Evolutionary conservation across 2,888 invertebrate species (phyloP).

Genomic region (Drosophila barbarae): DNA sequence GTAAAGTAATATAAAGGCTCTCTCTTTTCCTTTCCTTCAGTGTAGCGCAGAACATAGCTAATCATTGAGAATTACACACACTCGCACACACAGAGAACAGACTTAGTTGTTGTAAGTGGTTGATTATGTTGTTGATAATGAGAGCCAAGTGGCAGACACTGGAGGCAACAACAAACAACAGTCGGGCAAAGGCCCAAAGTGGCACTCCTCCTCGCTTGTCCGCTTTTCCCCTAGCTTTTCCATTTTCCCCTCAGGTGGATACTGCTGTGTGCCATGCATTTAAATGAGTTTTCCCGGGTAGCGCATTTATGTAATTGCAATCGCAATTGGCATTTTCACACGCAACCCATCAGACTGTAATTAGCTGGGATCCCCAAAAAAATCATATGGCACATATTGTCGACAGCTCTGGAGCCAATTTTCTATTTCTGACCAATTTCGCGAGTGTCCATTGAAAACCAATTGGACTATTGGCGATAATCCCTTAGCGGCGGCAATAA

Average conservation of each 20-base stretch:
- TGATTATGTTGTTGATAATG: conserved; percentile 70
- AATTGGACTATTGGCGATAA: conserved; percentile 20
- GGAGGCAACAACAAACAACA: conserved; percentile 34
- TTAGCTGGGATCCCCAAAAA: conserved; percentile 34
- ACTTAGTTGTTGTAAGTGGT: conserved; percentile 44
- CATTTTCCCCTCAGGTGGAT: conserved; percentile 18
- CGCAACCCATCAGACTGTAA: conserved; percentile 40
- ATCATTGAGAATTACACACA: conserved; percentile 51
- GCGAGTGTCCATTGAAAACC: conserved; percentile 12
- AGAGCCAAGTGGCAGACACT: conserved; percentile 46
- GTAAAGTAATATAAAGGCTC: too few species aligned
- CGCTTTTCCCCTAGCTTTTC: not conserved
- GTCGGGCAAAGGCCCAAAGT: conserved; percentile 23
- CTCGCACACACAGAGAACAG: conserved; percentile 2
- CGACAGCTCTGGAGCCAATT: not conserved
- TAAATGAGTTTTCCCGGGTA: conserved; percentile 51
- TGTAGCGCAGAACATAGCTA: conserved; percentile 51
- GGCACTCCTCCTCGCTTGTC: conserved; percentile 2
- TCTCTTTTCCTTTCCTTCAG: not conserved
- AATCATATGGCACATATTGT: not conserved
- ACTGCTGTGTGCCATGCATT: conserved; percentile 43
- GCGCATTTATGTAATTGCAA: conserved; percentile 52
- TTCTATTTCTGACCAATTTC: conserved; percentile 2
- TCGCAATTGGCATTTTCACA: conserved; percentile 41
- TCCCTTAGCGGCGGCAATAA: conserved; percentile 48